A percentile compares a stretch with the other conserved stretches of the same genome.
phyloP scores from a whole-genome alignment of 2,888 invertebrate species.

The Drosophila borealis region DNA sequence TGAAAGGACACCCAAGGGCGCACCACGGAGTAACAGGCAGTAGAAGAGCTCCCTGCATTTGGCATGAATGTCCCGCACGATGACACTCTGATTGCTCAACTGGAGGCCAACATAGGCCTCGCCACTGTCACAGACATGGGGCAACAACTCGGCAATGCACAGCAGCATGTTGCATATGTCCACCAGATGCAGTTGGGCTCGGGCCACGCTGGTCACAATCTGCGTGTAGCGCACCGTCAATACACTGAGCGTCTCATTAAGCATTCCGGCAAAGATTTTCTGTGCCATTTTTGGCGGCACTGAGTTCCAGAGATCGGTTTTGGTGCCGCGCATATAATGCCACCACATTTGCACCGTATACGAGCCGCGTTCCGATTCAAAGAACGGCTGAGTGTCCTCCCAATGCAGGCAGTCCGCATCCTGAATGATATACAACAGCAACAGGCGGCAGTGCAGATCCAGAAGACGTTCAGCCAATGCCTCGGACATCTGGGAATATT shows the following conservation, averaged over 20 bases:
- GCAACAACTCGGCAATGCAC: slow-evolving; percentile 90
- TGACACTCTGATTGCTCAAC: slow-evolving; percentile 87
- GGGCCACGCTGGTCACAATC: slow-evolving; percentile 88
- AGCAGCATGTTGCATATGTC: slow-evolving; percentile 91
- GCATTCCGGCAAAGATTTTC: slow-evolving; percentile 92
- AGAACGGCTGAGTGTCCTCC: slow-evolving; percentile 88
- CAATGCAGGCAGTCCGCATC: slow-evolving; percentile 92
- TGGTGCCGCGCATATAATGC: slow-evolving; percentile 92
- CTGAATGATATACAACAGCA: slow-evolving; percentile 92
- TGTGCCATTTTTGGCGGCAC: slow-evolving; percentile 96
- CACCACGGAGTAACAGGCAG: slow-evolving; percentile 90
- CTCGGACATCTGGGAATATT: slow-evolving; percentile 93
- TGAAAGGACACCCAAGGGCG: slow-evolving; percentile 90
- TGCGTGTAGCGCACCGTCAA: slow-evolving; percentile 92
- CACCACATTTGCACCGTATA: slow-evolving; percentile 95
- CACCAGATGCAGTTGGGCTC: slow-evolving; percentile 87
- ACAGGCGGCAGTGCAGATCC: slow-evolving; percentile 91
- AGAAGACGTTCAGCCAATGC: slow-evolving; percentile 92
- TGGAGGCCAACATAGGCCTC: slow-evolving; percentile 87
- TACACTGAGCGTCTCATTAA: slow-evolving; percentile 93
- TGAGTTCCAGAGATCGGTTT: slow-evolving; percentile 93
- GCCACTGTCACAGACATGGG: slow-evolving; percentile 88
- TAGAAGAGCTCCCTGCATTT: slow-evolving; percentile 92
- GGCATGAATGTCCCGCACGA: slow-evolving; percentile 92
- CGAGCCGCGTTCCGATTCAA: slow-evolving; percentile 91